A percentile compares a stretch with the other conserved stretches of the same genome.
Evolutionary conservation across 2,888 invertebrate species (phyloP).

Genomic region (Sisyra terminalis): DNA sequence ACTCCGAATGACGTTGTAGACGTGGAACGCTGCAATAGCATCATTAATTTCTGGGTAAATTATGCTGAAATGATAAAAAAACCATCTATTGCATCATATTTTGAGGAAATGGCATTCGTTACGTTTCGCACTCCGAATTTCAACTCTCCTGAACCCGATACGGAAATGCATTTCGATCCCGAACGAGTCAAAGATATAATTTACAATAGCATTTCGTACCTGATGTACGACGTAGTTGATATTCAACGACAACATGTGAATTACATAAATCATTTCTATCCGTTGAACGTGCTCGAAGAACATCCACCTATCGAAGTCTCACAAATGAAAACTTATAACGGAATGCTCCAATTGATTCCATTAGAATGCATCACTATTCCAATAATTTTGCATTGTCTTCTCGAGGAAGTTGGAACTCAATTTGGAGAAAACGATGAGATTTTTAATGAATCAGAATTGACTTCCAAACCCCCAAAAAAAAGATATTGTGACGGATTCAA

Average conservation of each 20-base stretch:
- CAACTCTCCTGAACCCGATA: background rate
- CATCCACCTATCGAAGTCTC: background rate
- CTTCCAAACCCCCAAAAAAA: background rate
- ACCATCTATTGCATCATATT: background rate
- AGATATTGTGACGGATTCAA: background rate
- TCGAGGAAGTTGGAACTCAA: constrained; percentile 16
- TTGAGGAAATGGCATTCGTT: constrained; percentile 4
- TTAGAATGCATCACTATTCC: constrained; percentile 16
- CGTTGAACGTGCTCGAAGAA: background rate
- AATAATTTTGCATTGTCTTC: constrained; percentile 17
- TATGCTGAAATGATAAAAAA: background rate
- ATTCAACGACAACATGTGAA: constrained; percentile 16
- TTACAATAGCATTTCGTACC: constrained; percentile 18
- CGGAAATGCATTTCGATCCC: background rate
- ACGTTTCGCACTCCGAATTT: constrained; percentile 1
- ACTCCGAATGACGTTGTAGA: background rate
- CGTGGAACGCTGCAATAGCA: background rate
- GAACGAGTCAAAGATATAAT: constrained; percentile 9
- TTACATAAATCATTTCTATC: constrained; percentile 18
- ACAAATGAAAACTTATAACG: constrained; percentile 13
- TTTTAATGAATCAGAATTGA: background rate
- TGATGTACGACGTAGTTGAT: constrained; percentile 20
- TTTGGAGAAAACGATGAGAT: background rate
- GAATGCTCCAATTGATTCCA: constrained; percentile 14
- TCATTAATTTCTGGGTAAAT: constrained; percentile 2